Evolutionary conservation across 2,113 vertebrate genomes (phyloP).

Genomic region (Mugil cephalus): DNA sequence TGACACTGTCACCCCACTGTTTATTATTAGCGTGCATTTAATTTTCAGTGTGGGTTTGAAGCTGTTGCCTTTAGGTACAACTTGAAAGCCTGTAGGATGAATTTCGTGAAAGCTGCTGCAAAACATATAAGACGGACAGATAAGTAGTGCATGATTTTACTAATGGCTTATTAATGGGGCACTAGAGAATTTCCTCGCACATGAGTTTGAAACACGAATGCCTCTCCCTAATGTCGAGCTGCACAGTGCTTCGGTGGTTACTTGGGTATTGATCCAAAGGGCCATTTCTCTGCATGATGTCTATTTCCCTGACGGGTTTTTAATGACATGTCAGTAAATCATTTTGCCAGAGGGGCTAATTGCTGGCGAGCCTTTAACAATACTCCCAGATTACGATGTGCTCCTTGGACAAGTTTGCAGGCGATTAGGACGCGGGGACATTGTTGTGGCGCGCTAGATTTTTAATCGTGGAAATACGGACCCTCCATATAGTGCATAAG

Average conservation of each 20-base stretch:
- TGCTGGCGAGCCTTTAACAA: constrained; percentile 47
- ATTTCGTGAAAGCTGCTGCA: not conserved
- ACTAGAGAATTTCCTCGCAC: constrained; percentile 7
- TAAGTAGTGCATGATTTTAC: constrained; percentile 13
- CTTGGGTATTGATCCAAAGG: constrained; percentile 72
- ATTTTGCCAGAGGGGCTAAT: constrained; percentile 64
- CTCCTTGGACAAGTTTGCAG: constrained; percentile 22
- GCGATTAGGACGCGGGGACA: constrained; percentile 23
- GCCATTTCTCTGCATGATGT: constrained; percentile 68
- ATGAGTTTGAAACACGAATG: constrained; percentile 21
- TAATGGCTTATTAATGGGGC: constrained; percentile 49
- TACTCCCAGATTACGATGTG: constrained; percentile 44
- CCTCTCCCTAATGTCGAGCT: constrained; percentile 46
- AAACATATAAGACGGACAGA: constrained; percentile 3
- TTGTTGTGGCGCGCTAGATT: constrained; percentile 9
- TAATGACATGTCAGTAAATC: constrained; percentile 72
- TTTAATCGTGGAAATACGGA: constrained; percentile 41
- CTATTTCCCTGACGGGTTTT: constrained; percentile 66
- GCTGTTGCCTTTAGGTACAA: not conserved
- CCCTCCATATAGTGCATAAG: constrained; percentile 47
- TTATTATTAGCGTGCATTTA: not conserved
- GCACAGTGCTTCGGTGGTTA: constrained; percentile 59
- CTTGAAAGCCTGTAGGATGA: not conserved
- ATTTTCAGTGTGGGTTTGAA: not conserved
- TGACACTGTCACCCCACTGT: not conserved